Evolutionary conservation across 2,113 vertebrate genomes (phyloP).

Genomic region (Gobiocypris rarus): DNA sequence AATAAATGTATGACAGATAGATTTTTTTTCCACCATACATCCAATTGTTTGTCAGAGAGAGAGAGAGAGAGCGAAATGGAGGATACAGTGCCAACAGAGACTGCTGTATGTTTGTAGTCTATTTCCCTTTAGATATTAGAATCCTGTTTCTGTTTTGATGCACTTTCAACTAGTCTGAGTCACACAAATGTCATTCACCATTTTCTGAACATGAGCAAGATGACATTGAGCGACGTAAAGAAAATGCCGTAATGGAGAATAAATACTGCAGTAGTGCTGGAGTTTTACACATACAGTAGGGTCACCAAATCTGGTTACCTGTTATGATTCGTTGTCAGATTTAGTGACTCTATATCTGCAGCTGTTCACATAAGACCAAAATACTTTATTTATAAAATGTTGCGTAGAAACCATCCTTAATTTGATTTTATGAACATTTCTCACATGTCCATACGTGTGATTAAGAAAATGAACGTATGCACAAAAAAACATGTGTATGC

Average conservation of each 20-base stretch:
- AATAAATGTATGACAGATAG: conserved; percentile 1
- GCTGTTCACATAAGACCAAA: neutral
- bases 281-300: neutral
- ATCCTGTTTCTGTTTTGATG: neutral
- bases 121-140: conserved; percentile 9
- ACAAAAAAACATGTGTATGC: too few species aligned
- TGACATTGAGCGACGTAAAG: neutral
- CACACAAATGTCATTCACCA: neutral
- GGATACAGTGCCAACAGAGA: conserved; percentile 17
- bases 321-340: neutral
- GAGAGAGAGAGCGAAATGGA: too few species aligned
- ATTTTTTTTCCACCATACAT: neutral
- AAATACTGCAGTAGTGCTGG: neutral
- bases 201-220: neutral
- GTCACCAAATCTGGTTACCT: neutral
- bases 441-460: too few species aligned
- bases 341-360: neutral
- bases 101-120: neutral
- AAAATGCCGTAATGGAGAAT: neutral
- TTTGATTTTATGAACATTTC: too few species aligned
- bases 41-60: conserved; percentile 26
- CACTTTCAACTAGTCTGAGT: neutral
- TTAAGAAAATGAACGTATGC: too few species aligned
- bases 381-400: too few species aligned
- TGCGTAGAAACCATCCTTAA: too few species aligned